Percentiles rank a stretch among this genome's conserved stretches.
Conservation (phyloP, 2,888 invertebrate species). For the Kryphioiulus occultus region DNA sequence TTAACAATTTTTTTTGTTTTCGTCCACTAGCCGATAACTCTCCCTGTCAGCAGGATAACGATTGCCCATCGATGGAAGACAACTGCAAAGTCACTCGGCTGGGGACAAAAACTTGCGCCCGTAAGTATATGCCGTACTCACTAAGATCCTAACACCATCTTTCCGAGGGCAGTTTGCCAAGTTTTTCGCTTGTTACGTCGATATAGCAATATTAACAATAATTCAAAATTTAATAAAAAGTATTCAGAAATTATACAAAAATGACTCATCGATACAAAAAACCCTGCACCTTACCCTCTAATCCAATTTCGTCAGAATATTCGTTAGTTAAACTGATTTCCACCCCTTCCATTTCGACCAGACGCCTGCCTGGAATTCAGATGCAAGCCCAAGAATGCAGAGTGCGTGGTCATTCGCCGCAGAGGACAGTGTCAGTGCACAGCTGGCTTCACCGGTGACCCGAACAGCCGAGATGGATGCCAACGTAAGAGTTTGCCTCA, state of each 20-base stretch:
- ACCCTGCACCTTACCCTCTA: too few relatives aligned
- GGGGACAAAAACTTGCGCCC: conserved; percentile 57
- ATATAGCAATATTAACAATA: too few relatives aligned
- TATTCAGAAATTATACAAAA: too few relatives aligned
- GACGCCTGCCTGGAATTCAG: conserved; percentile 79
- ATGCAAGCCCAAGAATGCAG: conserved; percentile 79
- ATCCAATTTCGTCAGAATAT: too few relatives aligned
- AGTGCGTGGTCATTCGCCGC: conserved; percentile 69
- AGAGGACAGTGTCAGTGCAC: conserved; percentile 78
- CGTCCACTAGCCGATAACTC: conserved; percentile 51
- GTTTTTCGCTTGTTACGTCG: too few relatives aligned
- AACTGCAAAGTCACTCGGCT: conserved; percentile 57
- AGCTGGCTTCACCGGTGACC: conserved; percentile 84
- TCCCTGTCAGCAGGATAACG: conserved; percentile 57
- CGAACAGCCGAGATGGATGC: conserved; percentile 89
- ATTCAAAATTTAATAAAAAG: too few relatives aligned
- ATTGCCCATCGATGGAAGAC: conserved; percentile 57
- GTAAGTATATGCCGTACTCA: conserved; percentile 51
- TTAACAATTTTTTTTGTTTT: conserved; percentile 34
- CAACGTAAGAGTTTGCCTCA: conserved; percentile 61
- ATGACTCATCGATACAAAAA: too few relatives aligned
- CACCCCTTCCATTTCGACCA: not conserved
- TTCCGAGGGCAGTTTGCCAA: too few relatives aligned
- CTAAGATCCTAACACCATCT: too few relatives aligned
- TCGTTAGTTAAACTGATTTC: too few relatives aligned